A percentile compares a stretch with the other conserved stretches of the same genome.
phyloP scores from a whole-genome alignment of 2,888 invertebrate species.

The Agelastica alni region DNA sequence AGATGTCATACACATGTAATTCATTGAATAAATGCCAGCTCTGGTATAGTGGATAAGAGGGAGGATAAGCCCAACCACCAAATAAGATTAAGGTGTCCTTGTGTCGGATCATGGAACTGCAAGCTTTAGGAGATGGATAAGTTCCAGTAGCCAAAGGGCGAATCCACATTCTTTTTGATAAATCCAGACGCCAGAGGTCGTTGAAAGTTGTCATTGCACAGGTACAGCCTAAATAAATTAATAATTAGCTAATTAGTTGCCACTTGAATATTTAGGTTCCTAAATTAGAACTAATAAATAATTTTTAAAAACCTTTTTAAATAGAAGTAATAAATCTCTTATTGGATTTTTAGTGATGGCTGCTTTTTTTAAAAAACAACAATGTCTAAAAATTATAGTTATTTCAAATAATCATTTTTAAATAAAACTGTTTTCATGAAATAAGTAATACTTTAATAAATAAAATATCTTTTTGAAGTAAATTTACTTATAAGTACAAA shows the following conservation, averaged over 20 bases:
- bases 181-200: slow-evolving; percentile 93
- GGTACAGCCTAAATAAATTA: slow-evolving; percentile 74
- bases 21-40: slow-evolving; percentile 90
- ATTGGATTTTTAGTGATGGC: no score
- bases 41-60: slow-evolving; percentile 81
- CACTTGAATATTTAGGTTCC: background rate
- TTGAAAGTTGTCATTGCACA: slow-evolving; percentile 94
- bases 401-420: no score
- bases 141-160: slow-evolving; percentile 81
- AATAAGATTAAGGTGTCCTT: slow-evolving; percentile 71
- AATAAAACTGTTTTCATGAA: no score
- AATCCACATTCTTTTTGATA: slow-evolving; percentile 83
- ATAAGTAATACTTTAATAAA: no score
- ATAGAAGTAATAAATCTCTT: no score
- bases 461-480: no score
- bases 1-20: slow-evolving; percentile 84
- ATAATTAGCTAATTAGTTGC: background rate
- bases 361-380: no score
- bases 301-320: no score
- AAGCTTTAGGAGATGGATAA: slow-evolving; percentile 95
- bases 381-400: no score
- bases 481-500: no score
- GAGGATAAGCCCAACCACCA: slow-evolving; percentile 95
- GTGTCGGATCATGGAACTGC: slow-evolving; percentile 89
- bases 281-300: no score